These are phyloP conservation scores for Athrips mouffetella DNA, from an alignment of 2,888 invertebrate genomes.

Conservation along the genomic window DNA sequence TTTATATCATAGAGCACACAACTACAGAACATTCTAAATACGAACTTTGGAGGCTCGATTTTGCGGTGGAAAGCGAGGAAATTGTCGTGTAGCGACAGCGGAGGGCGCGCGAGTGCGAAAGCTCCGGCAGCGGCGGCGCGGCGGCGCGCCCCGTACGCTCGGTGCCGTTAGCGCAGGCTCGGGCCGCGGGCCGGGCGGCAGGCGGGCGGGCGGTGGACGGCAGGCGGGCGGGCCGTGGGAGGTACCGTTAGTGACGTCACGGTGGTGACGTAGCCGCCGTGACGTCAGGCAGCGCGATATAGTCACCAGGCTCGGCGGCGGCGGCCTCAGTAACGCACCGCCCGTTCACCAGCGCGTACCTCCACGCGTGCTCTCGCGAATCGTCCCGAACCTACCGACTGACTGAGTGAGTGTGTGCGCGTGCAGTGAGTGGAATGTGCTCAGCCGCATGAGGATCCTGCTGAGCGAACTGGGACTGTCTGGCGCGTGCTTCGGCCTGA, in stretches of 20 bases:
- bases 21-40: background rate
- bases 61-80: constrained; percentile 21
- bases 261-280: constrained; percentile 64
- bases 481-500: constrained; percentile 75
- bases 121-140: constrained; percentile 16
- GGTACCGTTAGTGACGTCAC: constrained; percentile 78
- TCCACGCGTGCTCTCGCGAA: constrained; percentile 62
- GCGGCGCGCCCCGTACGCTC: constrained; percentile 60
- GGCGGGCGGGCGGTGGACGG: constrained; percentile 42
- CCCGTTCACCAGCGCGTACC: constrained; percentile 69
- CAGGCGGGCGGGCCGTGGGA: constrained; percentile 73
- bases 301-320: constrained; percentile 74
- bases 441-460: constrained; percentile 78
- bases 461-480: constrained; percentile 77
- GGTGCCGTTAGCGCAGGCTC: constrained; percentile 77
- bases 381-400: constrained; percentile 50
- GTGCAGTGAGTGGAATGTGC: constrained; percentile 77
- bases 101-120: constrained; percentile 26
- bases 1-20: too few species aligned
- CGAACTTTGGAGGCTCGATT: background rate
- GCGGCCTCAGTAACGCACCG: constrained; percentile 79
- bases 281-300: constrained; percentile 77
- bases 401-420: constrained; percentile 73
- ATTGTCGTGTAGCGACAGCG: constrained; percentile 2
- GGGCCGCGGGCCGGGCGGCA: constrained; percentile 74